These are phyloP conservation scores for Hippocampus zosterae DNA, from an alignment of 2,113 vertebrate species.

Conservation along the genomic window DNA sequence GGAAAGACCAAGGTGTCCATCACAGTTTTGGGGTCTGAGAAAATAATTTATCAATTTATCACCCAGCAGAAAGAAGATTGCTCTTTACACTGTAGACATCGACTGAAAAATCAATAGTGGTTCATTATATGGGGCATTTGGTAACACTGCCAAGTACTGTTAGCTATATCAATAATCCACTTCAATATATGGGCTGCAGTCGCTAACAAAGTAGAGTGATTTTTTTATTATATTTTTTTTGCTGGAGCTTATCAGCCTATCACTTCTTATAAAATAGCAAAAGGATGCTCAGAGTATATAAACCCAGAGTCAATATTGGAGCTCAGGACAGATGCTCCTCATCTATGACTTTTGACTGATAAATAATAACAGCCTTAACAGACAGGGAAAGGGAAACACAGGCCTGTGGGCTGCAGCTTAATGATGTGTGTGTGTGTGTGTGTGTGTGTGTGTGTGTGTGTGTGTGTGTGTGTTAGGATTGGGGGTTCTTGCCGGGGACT, in stretches of 20 bases:
- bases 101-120: constrained; percentile 65
- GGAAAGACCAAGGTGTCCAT: constrained; percentile 39
- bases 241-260: constrained; percentile 70
- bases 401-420: constrained; percentile 58
- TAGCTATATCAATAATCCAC: constrained; percentile 74
- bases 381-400: constrained; percentile 56
- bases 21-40: constrained; percentile 44
- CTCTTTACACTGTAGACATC: constrained; percentile 52
- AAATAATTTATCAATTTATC: constrained; percentile 70
- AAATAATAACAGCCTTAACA: constrained; percentile 64
- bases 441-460: not conserved
- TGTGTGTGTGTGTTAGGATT: not conserved
- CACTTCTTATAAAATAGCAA: constrained; percentile 70
- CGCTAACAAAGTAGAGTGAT: constrained; percentile 67
- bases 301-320: constrained; percentile 67
- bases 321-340: constrained; percentile 64
- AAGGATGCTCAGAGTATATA: constrained; percentile 67
- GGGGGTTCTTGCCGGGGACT: constrained; percentile 58
- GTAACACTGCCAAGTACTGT: constrained; percentile 69
- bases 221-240: constrained; percentile 34
- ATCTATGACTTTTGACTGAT: constrained; percentile 72
- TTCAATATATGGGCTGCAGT: constrained; percentile 68
- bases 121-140: constrained; percentile 74
- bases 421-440: constrained; percentile 49
- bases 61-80: constrained; percentile 64